phyloP scores from a whole-genome alignment of 2,797 vertebrate genomes.

The Dallia pectoralis region DNA sequence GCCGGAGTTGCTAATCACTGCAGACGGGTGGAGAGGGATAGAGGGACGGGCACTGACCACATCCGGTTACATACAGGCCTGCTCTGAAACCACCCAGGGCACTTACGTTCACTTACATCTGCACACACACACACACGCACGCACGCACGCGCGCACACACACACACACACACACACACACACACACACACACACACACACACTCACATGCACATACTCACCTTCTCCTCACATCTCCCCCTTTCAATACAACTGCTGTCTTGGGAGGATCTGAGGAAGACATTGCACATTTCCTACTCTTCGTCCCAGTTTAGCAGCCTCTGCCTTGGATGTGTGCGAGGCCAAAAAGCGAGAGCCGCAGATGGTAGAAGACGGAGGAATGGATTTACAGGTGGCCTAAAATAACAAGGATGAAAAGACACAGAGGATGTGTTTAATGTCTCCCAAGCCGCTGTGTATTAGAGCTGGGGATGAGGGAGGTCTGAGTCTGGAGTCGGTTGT shows the following conservation, averaged over 20 bases:
- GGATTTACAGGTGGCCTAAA: conserved; percentile 73
- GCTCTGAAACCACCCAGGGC: conserved; percentile 22
- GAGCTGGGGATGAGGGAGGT: conserved; percentile 30
- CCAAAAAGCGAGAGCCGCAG: conserved; percentile 34
- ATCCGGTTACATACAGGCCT: conserved; percentile 37
- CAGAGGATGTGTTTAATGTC: conserved; percentile 53
- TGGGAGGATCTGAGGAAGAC: conserved; percentile 78
- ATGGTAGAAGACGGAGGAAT: conserved; percentile 47
- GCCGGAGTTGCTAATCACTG: conserved; percentile 77
- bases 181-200: conserved; percentile 21
- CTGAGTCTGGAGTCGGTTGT: conserved; percentile 38
- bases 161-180: conserved; percentile 25
- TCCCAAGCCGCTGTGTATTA: conserved; percentile 35
- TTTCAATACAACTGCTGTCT: conserved; percentile 62
- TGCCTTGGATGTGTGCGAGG: conserved; percentile 46
- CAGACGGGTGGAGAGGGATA: conserved; percentile 52
- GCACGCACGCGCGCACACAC: conserved; percentile 6
- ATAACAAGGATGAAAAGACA: conserved; percentile 67
- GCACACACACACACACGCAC: conserved; percentile 17
- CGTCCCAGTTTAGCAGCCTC: conserved; percentile 45
- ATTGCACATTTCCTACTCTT: conserved; percentile 61
- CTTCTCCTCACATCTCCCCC: conserved; percentile 56
- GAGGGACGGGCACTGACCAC: conserved; percentile 34
- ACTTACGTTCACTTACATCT: conserved; percentile 32
- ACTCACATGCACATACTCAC: conserved; percentile 2